Percentiles rank a stretch among this genome's conserved stretches.
Evolutionary conservation across 92 coral and sea anemone species (phyloP).

Genomic region (Phymanthus crucifer): DNA sequence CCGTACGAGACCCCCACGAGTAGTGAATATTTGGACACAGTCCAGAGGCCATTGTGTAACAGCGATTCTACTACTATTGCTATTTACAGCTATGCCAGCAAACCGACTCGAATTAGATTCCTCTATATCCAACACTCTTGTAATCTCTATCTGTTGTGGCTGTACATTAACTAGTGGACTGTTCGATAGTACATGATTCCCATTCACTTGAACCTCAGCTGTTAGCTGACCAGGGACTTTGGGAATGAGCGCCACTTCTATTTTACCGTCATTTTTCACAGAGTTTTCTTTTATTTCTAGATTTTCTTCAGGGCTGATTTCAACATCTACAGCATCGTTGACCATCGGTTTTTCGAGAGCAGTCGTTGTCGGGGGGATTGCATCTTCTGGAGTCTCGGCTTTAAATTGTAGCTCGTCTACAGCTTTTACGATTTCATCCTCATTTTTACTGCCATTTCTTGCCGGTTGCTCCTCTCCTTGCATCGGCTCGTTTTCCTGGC

Average conservation of each 20-base stretch:
- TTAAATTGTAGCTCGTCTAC: background rate
- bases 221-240: constrained; percentile 11
- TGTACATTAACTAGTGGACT: constrained; percentile 8
- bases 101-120: background rate
- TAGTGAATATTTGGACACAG: background rate
- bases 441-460: background rate
- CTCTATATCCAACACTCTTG: background rate
- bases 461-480: background rate
- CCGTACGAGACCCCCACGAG: background rate
- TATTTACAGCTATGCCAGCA: background rate
- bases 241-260: constrained; percentile 13
- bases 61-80: background rate
- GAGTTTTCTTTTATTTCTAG: background rate
- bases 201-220: constrained; percentile 14
- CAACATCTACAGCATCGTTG: constrained; percentile 3
- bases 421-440: background rate
- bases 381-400: background rate
- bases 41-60: background rate
- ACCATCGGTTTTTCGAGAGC: background rate
- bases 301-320: constrained; percentile 17
- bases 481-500: background rate
- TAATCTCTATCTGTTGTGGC: background rate
- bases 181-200: constrained; percentile 18
- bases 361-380: background rate
- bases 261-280: background rate